These are phyloP conservation scores for Leucoma salicis DNA, from an alignment of 2,888 invertebrate species.

Conservation along the genomic window DNA sequence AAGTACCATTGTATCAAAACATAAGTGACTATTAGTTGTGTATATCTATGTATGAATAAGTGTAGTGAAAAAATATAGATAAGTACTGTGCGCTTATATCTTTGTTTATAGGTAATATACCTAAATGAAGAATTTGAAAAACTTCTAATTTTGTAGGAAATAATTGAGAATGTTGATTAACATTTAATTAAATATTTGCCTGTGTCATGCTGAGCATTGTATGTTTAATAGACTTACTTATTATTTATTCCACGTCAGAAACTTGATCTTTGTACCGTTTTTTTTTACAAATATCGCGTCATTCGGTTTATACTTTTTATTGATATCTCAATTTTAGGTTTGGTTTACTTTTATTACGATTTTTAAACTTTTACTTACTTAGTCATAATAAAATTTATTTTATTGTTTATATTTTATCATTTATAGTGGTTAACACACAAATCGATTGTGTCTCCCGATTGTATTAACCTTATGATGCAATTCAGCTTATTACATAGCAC, in stretches of 20 bases:
- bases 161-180: not conserved
- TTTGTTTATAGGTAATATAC: not conserved
- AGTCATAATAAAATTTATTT: too few species aligned
- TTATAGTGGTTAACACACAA: too few species aligned
- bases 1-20: conserved; percentile 32
- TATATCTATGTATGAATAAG: not conserved
- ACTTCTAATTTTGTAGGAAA: too few species aligned
- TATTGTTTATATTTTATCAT: too few species aligned
- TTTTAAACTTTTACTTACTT: too few species aligned
- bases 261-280: conserved; percentile 34
- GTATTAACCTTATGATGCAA: not conserved
- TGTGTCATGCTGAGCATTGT: conserved; percentile 29
- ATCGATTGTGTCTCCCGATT: too few species aligned
- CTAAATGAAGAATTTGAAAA: too few species aligned
- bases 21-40: not conserved
- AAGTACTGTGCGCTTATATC: not conserved
- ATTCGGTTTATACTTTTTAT: not conserved
- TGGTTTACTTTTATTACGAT: too few species aligned
- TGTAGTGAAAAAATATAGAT: not conserved
- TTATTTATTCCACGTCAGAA: conserved; percentile 12
- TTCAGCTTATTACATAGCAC: too few species aligned
- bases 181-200: not conserved
- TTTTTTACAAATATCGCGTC: not conserved
- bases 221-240: conserved; percentile 19
- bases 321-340: too few species aligned